Evolutionary conservation across 2,888 invertebrate species (phyloP), one percentile per base, ranked within the genome.

Genomic region (Bembecia ichneumoniformis): DNA sequence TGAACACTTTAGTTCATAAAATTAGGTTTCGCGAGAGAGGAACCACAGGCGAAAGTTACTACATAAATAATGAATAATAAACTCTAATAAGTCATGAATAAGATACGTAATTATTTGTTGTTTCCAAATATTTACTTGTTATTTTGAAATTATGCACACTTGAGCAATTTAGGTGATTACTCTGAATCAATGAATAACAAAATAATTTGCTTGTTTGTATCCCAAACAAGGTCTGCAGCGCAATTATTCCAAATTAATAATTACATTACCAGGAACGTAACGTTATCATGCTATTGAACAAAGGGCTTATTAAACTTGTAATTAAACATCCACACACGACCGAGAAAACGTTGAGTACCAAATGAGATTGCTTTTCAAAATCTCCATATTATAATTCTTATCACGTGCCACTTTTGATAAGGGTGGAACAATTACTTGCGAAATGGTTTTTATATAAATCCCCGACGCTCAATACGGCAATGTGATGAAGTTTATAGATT

Each of bases 371-470:
- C 40, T 40, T 40, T 13, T 40, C 40, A 40, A 40, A 40, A 40
- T 61, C 62, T 53, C 55, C 46, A 49, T 53, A 58, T 67, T 64
- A 47, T 50, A 53, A 67, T 62, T 64, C 64, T 51, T 51, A 63
- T 63, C 65, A 68, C 62, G 64, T 52, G 48, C 54, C 43, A 15
- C 56, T 59, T 67, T 67, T 71, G 65, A 71, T 65, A 66, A 71
- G 63, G 66, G 65, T 69, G 61, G 66, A 68, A 58, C 64, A 71
- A 68, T 69, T 64, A 68, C 57, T 60, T 53, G 47, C 57, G 60
- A 58, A 67, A 68, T 64, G 58, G 64, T 64, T 64, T 64, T 64
- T 56, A 53, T 57, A 65, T 64, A 64, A 66, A 67, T 63, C 64
- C 56, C 49, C 40, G 35, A 44, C 17, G 47, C 36, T 45, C 52